Evolutionary conservation across 2,797 vertebrate genomes (phyloP).

Genomic region (Kryptopterus vitreolus): DNA sequence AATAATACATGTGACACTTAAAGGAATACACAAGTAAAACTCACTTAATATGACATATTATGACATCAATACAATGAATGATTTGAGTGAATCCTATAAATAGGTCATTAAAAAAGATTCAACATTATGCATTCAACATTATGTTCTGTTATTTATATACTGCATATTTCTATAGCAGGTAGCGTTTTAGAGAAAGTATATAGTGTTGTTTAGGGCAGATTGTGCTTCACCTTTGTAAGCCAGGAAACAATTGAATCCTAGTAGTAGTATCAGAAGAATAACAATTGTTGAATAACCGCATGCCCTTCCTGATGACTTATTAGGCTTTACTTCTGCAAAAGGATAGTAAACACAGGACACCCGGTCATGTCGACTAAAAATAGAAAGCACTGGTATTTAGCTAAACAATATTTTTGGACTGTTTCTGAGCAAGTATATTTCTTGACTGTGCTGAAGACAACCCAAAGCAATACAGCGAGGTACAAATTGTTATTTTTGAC

Average conservation of each 20-base stretch:
- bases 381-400: slow-evolving; percentile 1
- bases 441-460: neutral
- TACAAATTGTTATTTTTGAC: neutral
- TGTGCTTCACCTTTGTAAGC: slow-evolving; percentile 75
- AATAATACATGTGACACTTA: neutral
- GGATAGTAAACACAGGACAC: neutral
- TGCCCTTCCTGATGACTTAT: slow-evolving; percentile 30
- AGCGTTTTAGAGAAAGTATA: neutral
- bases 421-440: neutral
- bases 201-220: neutral
- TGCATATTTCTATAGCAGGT: neutral
- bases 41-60: neutral
- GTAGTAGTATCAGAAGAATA: slow-evolving; percentile 75
- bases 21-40: neutral
- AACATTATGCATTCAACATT: neutral
- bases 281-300: slow-evolving; percentile 53
- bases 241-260: slow-evolving; percentile 66
- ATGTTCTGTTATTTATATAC: neutral
- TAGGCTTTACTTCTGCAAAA: slow-evolving; percentile 62
- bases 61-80: too few species aligned
- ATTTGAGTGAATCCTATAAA: neutral
- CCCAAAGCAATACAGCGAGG: neutral
- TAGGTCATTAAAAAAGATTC: neutral
- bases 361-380: neutral
- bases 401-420: neutral